phyloP scores from a whole-genome alignment of 2,797 vertebrate species.

The Rhinogobio ventralis region DNA sequence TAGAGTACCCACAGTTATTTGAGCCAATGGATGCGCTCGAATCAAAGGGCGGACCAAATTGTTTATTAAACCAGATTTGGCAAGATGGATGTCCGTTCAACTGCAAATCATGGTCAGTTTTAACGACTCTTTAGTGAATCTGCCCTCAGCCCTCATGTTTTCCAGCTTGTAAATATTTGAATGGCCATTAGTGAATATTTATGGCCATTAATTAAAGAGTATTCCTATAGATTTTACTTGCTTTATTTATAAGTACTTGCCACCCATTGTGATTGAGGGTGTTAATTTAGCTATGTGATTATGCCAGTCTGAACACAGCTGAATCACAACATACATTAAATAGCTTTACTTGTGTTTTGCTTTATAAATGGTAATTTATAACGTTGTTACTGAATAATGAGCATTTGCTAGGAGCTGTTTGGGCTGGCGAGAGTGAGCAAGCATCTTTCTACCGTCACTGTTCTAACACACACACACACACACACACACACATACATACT shows the following conservation, averaged over 20 bases:
- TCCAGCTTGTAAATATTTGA: conserved; percentile 1
- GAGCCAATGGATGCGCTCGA: background rate
- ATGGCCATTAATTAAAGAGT: background rate
- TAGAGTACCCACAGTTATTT: background rate
- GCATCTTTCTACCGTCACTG: conserved; percentile 16
- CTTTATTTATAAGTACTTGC: conserved; percentile 20
- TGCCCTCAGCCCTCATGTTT: background rate
- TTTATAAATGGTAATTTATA: conserved; percentile 57
- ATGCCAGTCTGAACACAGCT: conserved; percentile 20
- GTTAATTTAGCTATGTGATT: conserved; percentile 7
- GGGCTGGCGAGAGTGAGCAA: conserved; percentile 35
- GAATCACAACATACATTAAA: conserved; percentile 27
- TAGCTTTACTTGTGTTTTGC: conserved; percentile 34
- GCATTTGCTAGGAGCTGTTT: conserved; percentile 57
- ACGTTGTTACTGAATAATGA: conserved; percentile 60
- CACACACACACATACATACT: background rate
- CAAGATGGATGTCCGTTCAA: background rate
- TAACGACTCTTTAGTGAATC: background rate
- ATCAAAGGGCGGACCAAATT: background rate
- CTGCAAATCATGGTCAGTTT: background rate
- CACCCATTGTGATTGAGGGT: background rate
- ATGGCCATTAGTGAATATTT: conserved; percentile 15
- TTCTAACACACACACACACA: background rate
- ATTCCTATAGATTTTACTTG: background rate
- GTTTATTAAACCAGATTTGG: background rate